A percentile compares a stretch with the other conserved stretches of the same genome.
These are phyloP conservation scores for Lemur catta DNA, from an alignment of 2,797 vertebrate species.

Conservation along the genomic window DNA sequence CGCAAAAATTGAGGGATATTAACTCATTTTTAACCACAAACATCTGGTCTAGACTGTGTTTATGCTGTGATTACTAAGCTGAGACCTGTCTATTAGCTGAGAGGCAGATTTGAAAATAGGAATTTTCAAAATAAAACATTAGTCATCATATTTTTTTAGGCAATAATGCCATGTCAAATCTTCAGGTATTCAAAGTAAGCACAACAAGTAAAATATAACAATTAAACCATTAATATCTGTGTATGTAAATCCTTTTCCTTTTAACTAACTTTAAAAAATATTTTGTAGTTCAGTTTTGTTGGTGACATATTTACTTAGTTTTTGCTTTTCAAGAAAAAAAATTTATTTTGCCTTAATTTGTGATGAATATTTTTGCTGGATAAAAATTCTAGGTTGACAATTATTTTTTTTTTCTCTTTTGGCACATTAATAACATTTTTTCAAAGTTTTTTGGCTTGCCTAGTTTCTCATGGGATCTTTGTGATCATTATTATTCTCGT, in stretches of 20 bases:
- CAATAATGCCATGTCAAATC: not conserved
- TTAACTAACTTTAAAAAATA: not conserved
- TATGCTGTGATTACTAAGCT: not conserved
- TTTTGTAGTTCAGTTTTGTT: not conserved
- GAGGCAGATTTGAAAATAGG: not conserved
- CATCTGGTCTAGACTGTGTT: not conserved
- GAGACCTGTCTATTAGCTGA: not conserved
- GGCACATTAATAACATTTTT: not conserved
- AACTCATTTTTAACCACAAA: not conserved
- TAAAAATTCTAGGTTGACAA: not conserved
- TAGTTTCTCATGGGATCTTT: not conserved
- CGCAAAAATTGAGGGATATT: not conserved
- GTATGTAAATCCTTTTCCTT: not conserved
- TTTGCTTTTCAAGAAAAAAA: not conserved
- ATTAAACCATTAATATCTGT: not conserved
- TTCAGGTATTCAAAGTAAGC: not conserved
- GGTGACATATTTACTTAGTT: not conserved
- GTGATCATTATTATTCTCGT: not conserved
- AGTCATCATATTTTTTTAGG: not conserved
- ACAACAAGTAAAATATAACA: not conserved
- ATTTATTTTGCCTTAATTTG: not conserved
- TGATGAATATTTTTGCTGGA: not conserved
- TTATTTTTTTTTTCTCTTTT: not conserved
- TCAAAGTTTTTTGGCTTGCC: not conserved
- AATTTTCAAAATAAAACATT: not conserved